phyloP scores from a whole-genome alignment of 2,888 invertebrate genomes.

The Eristalis tenax region DNA sequence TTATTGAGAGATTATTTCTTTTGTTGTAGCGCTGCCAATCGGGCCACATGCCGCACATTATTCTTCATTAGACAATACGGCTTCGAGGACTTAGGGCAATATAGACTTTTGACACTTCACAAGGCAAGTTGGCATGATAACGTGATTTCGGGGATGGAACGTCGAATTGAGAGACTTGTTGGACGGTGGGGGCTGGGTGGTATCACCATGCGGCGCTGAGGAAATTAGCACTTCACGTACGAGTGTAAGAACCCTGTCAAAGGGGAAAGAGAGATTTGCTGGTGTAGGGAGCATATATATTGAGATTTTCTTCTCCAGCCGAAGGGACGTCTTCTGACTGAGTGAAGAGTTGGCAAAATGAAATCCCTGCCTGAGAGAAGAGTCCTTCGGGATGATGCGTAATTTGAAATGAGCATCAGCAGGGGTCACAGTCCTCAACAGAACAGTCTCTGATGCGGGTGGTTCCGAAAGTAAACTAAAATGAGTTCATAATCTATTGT shows the following conservation, averaged over 20 bases:
- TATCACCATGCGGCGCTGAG: slow-evolving; percentile 15
- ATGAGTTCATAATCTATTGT: too few species aligned
- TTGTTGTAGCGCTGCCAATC: slow-evolving; percentile 15
- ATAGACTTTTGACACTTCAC: slow-evolving; percentile 29
- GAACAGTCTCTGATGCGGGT: too few species aligned
- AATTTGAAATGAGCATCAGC: too few species aligned
- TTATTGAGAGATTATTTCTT: slow-evolving; percentile 65
- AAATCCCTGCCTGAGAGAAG: too few species aligned
- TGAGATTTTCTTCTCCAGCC: not conserved
- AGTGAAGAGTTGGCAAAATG: too few species aligned
- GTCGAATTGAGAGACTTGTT: slow-evolving; percentile 4
- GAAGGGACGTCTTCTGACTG: not conserved
- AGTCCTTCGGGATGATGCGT: too few species aligned
- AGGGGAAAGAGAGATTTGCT: not conserved
- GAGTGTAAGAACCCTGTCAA: not conserved
- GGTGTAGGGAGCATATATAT: not conserved
- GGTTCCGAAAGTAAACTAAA: too few species aligned
- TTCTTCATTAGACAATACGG: slow-evolving; percentile 58
- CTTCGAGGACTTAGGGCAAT: slow-evolving; percentile 3
- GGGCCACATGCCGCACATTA: slow-evolving; percentile 50
- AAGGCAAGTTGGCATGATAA: slow-evolving; percentile 28
- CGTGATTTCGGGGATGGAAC: slow-evolving; percentile 15
- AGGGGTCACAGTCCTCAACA: too few species aligned
- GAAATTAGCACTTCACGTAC: slow-evolving; percentile 16
- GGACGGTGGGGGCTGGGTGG: not conserved